phyloP scores from a whole-genome alignment of 2,113 vertebrate genomes.

The Sinocyclocheilus anshuiensis region DNA sequence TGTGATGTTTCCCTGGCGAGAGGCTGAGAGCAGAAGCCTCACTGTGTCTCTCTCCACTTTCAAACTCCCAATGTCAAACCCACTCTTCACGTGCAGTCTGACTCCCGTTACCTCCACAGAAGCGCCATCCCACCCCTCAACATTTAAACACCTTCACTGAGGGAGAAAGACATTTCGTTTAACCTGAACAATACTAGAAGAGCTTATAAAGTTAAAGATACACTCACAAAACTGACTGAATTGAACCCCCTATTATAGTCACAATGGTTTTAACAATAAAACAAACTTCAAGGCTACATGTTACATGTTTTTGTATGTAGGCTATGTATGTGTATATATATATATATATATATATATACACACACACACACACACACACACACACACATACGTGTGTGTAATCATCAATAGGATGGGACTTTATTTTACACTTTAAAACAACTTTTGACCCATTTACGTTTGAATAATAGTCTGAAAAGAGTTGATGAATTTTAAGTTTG shows the following conservation, averaged over 20 bases:
- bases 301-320: too few species aligned
- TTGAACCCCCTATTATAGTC: neutral
- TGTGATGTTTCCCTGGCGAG: neutral
- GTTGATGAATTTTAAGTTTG: too few species aligned
- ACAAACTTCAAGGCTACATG: neutral
- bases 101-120: conserved; percentile 60
- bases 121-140: conserved; percentile 66
- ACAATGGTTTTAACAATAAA: neutral
- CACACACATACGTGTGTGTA: too few species aligned
- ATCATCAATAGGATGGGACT: too few species aligned
- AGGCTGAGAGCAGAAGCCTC: neutral
- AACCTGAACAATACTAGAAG: neutral
- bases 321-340: too few species aligned
- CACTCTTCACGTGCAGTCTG: conserved; percentile 69
- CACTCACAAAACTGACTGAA: neutral
- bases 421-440: too few species aligned
- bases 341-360: too few species aligned
- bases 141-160: conserved; percentile 75
- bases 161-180: conserved; percentile 63
- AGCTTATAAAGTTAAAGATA: neutral
- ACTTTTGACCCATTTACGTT: too few species aligned
- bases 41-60: conserved; percentile 19
- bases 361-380: too few species aligned
- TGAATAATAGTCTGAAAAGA: too few species aligned
- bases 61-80: conserved; percentile 67